Conservation (phyloP, 2,113 vertebrate genomes). For the Seriola aureovittata region DNA sequence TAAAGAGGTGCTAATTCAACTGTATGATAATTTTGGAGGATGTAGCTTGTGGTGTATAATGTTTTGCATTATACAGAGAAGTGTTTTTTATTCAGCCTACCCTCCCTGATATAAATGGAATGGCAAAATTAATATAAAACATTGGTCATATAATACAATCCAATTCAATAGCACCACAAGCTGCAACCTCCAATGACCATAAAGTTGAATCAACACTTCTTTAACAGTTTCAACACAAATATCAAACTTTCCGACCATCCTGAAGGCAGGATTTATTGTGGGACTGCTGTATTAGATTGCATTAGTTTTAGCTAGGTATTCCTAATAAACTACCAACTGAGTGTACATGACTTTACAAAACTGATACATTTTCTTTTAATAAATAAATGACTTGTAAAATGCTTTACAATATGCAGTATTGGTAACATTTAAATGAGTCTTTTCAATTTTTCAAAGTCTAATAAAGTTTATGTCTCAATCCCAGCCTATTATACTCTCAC, state of each 20-base stretch:
- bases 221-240: not conserved
- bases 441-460: slow-evolving; percentile 31
- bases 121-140: too few relatives aligned
- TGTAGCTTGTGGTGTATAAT: not conserved
- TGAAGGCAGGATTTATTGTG: too few relatives aligned
- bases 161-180: too few relatives aligned
- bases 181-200: not conserved
- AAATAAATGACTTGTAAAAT: slow-evolving; percentile 22
- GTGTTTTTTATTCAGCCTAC: too few relatives aligned
- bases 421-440: not conserved
- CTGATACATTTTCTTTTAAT: slow-evolving; percentile 3
- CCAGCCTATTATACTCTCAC: slow-evolving; percentile 16
- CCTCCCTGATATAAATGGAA: too few relatives aligned
- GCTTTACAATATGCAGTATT: slow-evolving; percentile 6
- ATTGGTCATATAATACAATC: too few relatives aligned
- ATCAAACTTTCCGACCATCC: too few relatives aligned
- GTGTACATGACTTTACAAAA: not conserved
- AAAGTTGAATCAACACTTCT: not conserved
- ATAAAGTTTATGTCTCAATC: slow-evolving; percentile 32
- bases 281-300: not conserved
- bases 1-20: not conserved
- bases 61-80: too few relatives aligned
- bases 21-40: too few relatives aligned
- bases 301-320: not conserved
- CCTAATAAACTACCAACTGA: too few relatives aligned